phyloP scores from a whole-genome alignment of 2,113 vertebrate genomes.

The Shinisaurus crocodilurus region DNA sequence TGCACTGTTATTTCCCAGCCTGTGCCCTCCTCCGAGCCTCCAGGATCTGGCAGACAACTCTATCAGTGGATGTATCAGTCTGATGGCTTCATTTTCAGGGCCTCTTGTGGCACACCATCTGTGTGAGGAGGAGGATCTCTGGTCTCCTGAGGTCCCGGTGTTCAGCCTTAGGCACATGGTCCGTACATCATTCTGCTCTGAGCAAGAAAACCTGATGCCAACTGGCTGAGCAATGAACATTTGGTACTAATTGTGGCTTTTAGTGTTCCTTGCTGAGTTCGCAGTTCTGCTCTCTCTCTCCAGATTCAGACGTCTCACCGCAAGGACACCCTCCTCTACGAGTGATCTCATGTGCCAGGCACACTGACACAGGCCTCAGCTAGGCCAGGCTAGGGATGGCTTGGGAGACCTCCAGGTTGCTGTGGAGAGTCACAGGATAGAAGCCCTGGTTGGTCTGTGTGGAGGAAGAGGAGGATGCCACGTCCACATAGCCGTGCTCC shows the following conservation, averaged over 20 bases:
- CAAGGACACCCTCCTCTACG: neutral
- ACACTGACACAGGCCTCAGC: neutral
- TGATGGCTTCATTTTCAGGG: neutral
- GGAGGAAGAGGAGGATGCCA: neutral
- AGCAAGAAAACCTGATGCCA: neutral
- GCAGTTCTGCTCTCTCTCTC: neutral
- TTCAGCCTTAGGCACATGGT: too few species aligned
- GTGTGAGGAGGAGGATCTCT: neutral
- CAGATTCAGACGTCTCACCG: neutral
- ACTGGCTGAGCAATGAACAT: neutral
- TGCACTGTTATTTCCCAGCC: neutral
- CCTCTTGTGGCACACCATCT: too few species aligned
- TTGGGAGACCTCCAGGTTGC: constrained; percentile 7
- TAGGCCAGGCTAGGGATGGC: neutral
- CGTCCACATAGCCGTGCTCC: neutral
- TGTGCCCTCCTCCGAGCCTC: neutral
- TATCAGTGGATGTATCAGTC: neutral
- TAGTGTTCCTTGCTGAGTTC: constrained; percentile 1
- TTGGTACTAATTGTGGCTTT: constrained; percentile 5
- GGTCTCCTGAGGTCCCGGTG: too few species aligned
- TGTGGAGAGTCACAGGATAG: neutral
- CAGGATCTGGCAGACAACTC: neutral
- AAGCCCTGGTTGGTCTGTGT: neutral
- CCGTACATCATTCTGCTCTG: too few species aligned
- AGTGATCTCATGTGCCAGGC: constrained; percentile 10